Conservation (phyloP, 2,888 invertebrate species). For the Acanthosepion lycidas region DNA sequence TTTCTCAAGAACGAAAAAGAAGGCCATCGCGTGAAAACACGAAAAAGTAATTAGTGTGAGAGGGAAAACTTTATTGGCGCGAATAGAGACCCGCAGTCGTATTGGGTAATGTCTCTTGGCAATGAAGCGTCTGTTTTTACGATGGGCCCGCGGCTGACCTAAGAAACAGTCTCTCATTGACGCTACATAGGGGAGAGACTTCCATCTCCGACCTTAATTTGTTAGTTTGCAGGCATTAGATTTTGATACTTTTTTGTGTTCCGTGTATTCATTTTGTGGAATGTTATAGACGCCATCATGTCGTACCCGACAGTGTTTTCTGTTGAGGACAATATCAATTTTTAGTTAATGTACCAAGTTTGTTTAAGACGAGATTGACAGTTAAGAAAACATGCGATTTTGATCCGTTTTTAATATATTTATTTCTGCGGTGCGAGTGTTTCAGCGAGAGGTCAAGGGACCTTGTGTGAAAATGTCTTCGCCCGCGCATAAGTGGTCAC, state of each 20-base stretch:
- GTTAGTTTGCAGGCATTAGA: neutral
- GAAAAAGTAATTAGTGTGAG: neutral
- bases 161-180: neutral
- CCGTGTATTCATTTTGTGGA: neutral
- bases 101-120: neutral
- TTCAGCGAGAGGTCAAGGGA: no score
- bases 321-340: neutral
- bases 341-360: neutral
- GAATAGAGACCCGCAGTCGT: neutral
- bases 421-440: no score
- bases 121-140: neutral
- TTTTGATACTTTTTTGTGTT: neutral
- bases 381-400: neutral
- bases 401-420: neutral
- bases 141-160: neutral
- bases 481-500: no score
- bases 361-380: neutral
- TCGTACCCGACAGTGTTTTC: neutral
- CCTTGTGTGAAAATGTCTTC: no score
- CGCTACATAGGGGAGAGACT: neutral
- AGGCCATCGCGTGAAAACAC: neutral
- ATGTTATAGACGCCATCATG: neutral
- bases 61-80: constrained; percentile 6
- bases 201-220: neutral
- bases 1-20: constrained; percentile 4